Percentiles rank a stretch among this genome's conserved stretches.
Conservation (phyloP, 2,113 vertebrate species). For the Illadopsis cleaveri region DNA sequence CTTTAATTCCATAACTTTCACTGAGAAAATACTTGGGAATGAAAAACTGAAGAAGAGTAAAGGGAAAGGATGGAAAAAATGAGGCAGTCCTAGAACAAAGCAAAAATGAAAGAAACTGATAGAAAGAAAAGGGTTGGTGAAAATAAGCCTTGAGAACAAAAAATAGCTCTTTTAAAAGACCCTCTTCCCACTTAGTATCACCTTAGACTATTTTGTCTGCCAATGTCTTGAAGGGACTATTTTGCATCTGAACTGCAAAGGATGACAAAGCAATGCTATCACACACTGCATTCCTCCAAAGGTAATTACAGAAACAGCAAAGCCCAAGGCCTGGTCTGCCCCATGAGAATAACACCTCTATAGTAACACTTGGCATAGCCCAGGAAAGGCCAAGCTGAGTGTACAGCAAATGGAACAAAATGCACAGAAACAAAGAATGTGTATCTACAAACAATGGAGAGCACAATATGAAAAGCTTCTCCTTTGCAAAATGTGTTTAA, state of each 20-base stretch:
- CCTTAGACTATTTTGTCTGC: neutral
- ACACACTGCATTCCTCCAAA: neutral
- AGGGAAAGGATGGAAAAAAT: neutral
- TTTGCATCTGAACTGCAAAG: neutral
- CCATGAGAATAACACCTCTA: neutral
- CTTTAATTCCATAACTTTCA: neutral
- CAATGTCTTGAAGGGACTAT: neutral
- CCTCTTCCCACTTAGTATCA: neutral
- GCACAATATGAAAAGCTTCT: neutral
- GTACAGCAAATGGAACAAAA: neutral
- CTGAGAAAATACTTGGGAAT: neutral
- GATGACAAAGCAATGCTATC: neutral
- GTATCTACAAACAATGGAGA: neutral
- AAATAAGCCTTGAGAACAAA: neutral
- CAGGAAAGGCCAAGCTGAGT: neutral
- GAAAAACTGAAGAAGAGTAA: neutral
- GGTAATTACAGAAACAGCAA: neutral
- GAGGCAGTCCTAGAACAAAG: neutral
- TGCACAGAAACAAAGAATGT: neutral
- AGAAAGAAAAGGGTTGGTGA: neutral
- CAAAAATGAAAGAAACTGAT: neutral
- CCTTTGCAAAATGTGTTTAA: neutral
- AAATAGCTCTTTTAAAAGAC: neutral
- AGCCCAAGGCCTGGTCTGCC: neutral
- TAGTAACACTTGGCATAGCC: neutral